Percentiles rank a stretch among this genome's conserved stretches.
These are phyloP conservation scores for Geococcyx californianus DNA, from an alignment of 2,113 vertebrate species.

Conservation along the genomic window DNA sequence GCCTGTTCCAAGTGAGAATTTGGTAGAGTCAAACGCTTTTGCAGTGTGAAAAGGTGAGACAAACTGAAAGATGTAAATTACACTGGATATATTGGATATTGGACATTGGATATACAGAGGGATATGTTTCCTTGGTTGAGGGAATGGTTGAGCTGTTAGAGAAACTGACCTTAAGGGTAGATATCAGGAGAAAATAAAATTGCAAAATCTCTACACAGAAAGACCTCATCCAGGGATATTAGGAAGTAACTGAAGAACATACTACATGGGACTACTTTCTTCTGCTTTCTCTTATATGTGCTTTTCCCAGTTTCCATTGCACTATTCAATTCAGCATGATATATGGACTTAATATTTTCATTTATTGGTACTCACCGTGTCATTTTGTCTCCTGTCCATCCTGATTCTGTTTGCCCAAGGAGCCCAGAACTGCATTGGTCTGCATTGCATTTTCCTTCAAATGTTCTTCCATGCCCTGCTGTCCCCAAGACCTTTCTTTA, in stretches of 20 bases:
- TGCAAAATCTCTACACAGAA: background rate
- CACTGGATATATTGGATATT: too few relatives aligned
- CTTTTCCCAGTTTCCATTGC: background rate
- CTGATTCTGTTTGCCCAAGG: background rate
- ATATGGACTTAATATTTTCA: background rate
- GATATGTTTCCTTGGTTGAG: background rate
- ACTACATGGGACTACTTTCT: background rate
- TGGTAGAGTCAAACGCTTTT: background rate
- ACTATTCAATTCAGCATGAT: background rate
- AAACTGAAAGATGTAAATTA: background rate
- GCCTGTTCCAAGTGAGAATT: background rate
- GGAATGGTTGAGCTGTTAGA: fast-evolving
- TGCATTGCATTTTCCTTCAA: background rate
- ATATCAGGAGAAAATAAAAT: background rate
- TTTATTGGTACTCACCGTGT: background rate
- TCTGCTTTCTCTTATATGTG: background rate
- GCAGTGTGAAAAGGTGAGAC: background rate
- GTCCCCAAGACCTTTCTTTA: background rate
- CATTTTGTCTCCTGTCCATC: background rate
- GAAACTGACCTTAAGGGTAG: background rate
- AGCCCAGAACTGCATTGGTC: background rate
- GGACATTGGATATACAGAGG: too few relatives aligned
- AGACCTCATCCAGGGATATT: background rate
- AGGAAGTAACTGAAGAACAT: background rate
- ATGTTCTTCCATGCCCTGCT: background rate